Conservation (phyloP, 2,888 invertebrate genomes). For the Cyclophora punctaria region DNA sequence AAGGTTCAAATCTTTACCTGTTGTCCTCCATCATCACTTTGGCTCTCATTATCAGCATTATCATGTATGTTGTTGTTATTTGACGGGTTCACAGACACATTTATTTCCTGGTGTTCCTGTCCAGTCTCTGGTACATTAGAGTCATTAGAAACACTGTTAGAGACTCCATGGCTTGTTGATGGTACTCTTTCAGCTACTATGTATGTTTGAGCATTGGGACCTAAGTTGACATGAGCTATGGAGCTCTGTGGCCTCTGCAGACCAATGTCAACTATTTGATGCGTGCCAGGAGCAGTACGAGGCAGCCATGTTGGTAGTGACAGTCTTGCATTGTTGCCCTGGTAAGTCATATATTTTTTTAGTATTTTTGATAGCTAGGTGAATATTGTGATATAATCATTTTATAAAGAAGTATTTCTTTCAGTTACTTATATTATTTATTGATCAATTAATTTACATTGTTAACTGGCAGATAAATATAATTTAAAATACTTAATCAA, state of each 20-base stretch:
- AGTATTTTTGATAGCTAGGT: too few relatives aligned
- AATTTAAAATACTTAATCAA: too few relatives aligned
- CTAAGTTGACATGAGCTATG: slow-evolving; percentile 55
- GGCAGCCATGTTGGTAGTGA: slow-evolving; percentile 65
- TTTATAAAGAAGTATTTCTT: too few relatives aligned
- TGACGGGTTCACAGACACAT: slow-evolving; percentile 60
- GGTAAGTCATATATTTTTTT: slow-evolving; percentile 10
- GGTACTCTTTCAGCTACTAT: slow-evolving; percentile 48
- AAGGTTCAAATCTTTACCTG: slow-evolving; percentile 36
- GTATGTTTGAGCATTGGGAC: slow-evolving; percentile 45
- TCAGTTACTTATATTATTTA: too few relatives aligned
- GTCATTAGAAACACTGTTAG: slow-evolving; percentile 47
- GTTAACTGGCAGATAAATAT: too few relatives aligned
- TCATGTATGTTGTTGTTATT: slow-evolving; percentile 67
- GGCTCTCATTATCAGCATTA: slow-evolving; percentile 61
- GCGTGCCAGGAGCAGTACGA: slow-evolving; percentile 51
- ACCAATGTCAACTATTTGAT: slow-evolving; percentile 42
- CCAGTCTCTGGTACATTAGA: slow-evolving; percentile 47
- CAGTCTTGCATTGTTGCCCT: slow-evolving; percentile 63
- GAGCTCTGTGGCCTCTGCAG: slow-evolving; percentile 59
- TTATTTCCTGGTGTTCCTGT: slow-evolving; percentile 50
- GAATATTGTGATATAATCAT: too few relatives aligned
- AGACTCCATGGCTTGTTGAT: slow-evolving; percentile 37
- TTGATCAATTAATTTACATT: too few relatives aligned
- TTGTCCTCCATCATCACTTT: slow-evolving; percentile 63